Evolutionary conservation across 2,888 invertebrate genomes (phyloP).

Genomic region (Cephus pygmeus): DNA sequence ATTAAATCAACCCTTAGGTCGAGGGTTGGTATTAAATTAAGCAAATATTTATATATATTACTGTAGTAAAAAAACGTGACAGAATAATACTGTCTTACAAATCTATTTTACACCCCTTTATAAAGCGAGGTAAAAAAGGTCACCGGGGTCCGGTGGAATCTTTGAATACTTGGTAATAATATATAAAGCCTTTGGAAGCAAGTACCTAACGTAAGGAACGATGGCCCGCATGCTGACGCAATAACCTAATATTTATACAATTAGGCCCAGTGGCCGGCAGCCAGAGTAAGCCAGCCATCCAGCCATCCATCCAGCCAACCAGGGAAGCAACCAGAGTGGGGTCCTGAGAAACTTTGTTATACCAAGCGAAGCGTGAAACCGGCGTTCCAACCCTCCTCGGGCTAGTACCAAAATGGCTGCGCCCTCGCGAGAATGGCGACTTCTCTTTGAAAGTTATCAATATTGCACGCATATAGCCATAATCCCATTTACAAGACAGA

Average conservation of each 20-base stretch:
- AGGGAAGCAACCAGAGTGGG: conserved; percentile 31
- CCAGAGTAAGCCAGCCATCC: conserved; percentile 1
- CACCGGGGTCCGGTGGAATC: not conserved
- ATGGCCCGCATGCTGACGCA: conserved; percentile 38
- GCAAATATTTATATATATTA: too few relatives aligned
- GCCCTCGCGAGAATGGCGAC: conserved; percentile 48
- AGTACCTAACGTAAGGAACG: not conserved
- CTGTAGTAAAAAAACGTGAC: too few relatives aligned
- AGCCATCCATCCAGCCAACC: not conserved
- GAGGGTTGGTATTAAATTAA: too few relatives aligned
- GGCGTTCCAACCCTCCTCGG: conserved; percentile 43
- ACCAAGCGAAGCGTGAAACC: conserved; percentile 60
- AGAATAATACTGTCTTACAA: too few relatives aligned
- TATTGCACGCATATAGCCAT: not conserved
- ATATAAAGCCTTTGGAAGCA: not conserved
- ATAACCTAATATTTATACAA: conserved; percentile 64
- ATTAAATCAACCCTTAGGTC: not conserved
- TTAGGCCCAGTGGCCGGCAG: conserved; percentile 51
- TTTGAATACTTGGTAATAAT: not conserved
- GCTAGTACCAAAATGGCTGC: conserved; percentile 52
- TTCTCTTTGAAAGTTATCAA: conserved; percentile 3
- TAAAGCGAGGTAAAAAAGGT: too few relatives aligned
- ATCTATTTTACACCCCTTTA: too few relatives aligned
- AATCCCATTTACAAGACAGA: not conserved
- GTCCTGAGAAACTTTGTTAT: conserved; percentile 54